Evolutionary conservation across 1,140 invertebrate genomes (phyloP), one percentile per base, ranked within the genome.

Genomic region (Drosophila quadrilineata): DNA sequence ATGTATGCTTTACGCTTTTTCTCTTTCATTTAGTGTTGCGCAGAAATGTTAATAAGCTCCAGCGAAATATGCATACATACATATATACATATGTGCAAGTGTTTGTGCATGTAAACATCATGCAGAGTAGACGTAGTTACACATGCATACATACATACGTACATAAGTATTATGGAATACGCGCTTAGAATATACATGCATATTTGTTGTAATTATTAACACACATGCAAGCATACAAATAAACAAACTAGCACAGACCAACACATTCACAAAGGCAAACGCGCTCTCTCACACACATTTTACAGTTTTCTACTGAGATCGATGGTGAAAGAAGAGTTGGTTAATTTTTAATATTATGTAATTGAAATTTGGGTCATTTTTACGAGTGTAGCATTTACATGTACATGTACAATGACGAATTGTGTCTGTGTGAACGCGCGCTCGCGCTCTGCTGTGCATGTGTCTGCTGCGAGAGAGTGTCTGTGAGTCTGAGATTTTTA

Each of bases 321-420:
- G 59, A 54, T 62, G 28, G 17, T 29, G 59, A 54, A 48, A 58
- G 35, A 65, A 50, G 45, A 50, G 59, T 64, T 74, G 68, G 56
- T 56, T 41, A 48, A 63, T 62, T 69, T 76, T 66, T 60, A 71
- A 60, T 65, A 75, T 85, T 85, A 85, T 85, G 80, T 85, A 85
- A 85, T 79, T 71, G 66, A 85, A 85, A 85, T 85, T 85, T 85
- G 74, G 79, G 79, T 85, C 79, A 85, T 73, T 85, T 85, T 85
- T 74, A 79, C 73, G 79, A 85, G 69, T 79, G 69, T 85, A 80
- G 71, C 71, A 80, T 80, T 80, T 80, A 82, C 76, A 76, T 77
- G 63, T 80, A 82, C 76, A 76, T 77, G 63, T 17, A 84, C 76
- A 68, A 69, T 48, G 41, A 19, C 73, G 35, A 46, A 31, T 48